These are phyloP conservation scores for Charaxes varanes DNA, from an alignment of 1,140 invertebrate species.

Conservation along the genomic window DNA sequence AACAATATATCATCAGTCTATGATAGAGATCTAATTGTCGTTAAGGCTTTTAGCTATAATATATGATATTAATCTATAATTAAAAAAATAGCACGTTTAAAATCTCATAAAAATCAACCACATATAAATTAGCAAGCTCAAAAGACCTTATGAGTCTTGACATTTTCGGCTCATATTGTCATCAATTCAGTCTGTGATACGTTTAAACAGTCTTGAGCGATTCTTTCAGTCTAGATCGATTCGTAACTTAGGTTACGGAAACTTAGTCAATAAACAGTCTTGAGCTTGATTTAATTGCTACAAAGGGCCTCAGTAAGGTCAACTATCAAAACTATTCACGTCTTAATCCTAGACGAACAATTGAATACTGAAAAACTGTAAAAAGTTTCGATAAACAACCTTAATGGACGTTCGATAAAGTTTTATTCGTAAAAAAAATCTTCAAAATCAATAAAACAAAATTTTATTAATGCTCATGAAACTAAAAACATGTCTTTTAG, in stretches of 20 bases:
- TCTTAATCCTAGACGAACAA: background rate
- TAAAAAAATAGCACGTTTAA: slow-evolving; percentile 19
- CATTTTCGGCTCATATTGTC: slow-evolving; percentile 6
- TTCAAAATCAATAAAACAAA: background rate
- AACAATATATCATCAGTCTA: slow-evolving; percentile 50
- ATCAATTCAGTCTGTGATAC: slow-evolving; percentile 7
- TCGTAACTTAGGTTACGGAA: slow-evolving; percentile 11
- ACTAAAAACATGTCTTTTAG: slow-evolving; percentile 1
- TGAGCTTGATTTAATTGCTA: slow-evolving; percentile 6
- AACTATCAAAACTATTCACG: slow-evolving; percentile 11
- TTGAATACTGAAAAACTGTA: background rate
- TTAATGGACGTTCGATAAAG: slow-evolving; percentile 6
- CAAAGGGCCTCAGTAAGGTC: slow-evolving; percentile 4
- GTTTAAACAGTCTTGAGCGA: slow-evolving; percentile 13
- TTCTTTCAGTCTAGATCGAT: slow-evolving; percentile 12
- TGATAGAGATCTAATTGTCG: slow-evolving; percentile 55
- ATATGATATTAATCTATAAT: slow-evolving; percentile 29
- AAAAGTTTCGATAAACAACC: slow-evolving; percentile 12
- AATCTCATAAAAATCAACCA: slow-evolving; percentile 29
- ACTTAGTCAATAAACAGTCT: slow-evolving; percentile 21
- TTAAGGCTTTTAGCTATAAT: slow-evolving; percentile 59
- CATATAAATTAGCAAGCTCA: slow-evolving; percentile 2
- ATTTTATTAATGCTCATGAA: slow-evolving; percentile 1
- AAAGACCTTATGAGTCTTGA: slow-evolving; percentile 6
- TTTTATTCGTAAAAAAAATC: slow-evolving; percentile 2